Evolutionary conservation across 1,140 invertebrate genomes (phyloP).

Genomic region (Aphelenchoides fujianensis): DNA sequence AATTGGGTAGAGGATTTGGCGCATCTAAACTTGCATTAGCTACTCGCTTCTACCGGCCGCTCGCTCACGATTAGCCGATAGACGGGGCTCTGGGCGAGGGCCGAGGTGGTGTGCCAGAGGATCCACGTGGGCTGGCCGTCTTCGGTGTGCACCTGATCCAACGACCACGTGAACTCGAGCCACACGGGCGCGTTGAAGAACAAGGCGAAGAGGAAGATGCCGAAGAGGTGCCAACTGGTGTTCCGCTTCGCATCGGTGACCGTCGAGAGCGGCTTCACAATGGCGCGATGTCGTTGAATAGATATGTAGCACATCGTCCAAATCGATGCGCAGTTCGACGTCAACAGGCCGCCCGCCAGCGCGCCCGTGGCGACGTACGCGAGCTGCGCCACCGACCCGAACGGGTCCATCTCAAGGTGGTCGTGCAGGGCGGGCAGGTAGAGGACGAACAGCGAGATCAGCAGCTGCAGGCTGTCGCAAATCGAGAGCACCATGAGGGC

Average conservation of each 20-base stretch:
- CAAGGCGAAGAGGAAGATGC: conserved; percentile 45
- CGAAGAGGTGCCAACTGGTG: conserved; percentile 29
- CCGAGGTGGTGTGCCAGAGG: conserved; percentile 31
- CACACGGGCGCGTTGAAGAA: conserved; percentile 57
- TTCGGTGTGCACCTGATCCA: conserved; percentile 20
- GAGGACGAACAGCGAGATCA: conserved; percentile 57
- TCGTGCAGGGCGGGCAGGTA: conserved; percentile 58
- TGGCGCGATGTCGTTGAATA: conserved; percentile 55
- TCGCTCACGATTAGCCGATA: conserved; percentile 34
- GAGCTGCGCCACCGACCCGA: conserved; percentile 47
- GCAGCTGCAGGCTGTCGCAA: conserved; percentile 55
- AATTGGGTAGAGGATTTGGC: conserved; percentile 52
- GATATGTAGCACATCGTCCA: conserved; percentile 61
- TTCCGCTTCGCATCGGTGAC: conserved; percentile 26
- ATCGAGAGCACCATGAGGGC: conserved; percentile 54
- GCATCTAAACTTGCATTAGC: conserved; percentile 54
- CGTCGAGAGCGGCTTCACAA: conserved; percentile 51
- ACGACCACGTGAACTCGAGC: conserved; percentile 42
- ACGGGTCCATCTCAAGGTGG: conserved; percentile 45
- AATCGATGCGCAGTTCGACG: conserved; percentile 58
- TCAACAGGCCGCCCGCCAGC: conserved; percentile 55
- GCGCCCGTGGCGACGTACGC: conserved; percentile 56
- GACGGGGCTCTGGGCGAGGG: conserved; percentile 27
- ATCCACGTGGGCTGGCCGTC: conserved; percentile 27
- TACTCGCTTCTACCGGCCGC: neutral